Conservation (phyloP, 92 coral and sea anemone species). For the Phenganax marumi region DNA sequence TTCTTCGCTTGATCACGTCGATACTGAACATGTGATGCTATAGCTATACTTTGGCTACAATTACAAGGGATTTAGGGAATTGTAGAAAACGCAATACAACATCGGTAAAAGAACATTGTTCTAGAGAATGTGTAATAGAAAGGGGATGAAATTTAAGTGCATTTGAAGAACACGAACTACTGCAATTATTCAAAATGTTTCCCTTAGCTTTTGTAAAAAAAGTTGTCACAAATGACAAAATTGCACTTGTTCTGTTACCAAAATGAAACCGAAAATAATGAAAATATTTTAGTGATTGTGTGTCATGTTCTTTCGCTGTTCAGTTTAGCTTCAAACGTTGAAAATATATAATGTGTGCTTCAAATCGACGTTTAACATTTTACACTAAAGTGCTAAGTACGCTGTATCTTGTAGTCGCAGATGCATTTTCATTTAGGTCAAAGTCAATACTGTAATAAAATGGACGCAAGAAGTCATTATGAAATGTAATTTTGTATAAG, state of each 20-base stretch:
- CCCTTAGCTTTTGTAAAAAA: neutral
- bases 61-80: too few relatives aligned
- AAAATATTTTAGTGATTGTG: neutral
- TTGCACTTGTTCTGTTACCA: neutral
- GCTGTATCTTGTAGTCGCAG: too few relatives aligned
- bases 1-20: too few relatives aligned
- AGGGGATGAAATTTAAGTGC: too few relatives aligned
- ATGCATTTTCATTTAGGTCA: neutral
- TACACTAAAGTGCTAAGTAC: too few relatives aligned
- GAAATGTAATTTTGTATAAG: slow-evolving; percentile 24
- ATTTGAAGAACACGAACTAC: neutral
- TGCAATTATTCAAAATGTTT: neutral
- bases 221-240: neutral
- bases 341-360: neutral
- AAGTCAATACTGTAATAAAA: slow-evolving; percentile 17
- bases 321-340: neutral
- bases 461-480: slow-evolving; percentile 13
- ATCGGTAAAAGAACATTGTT: too few relatives aligned
- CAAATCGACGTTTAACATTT: neutral
- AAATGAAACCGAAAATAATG: neutral
- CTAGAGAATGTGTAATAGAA: too few relatives aligned
- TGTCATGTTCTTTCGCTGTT: neutral
- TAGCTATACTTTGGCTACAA: too few relatives aligned
- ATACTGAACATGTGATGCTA: too few relatives aligned
- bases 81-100: too few relatives aligned